Evolutionary conservation across 2,113 vertebrate species (phyloP).

Genomic region (Saccopteryx bilineata): DNA sequence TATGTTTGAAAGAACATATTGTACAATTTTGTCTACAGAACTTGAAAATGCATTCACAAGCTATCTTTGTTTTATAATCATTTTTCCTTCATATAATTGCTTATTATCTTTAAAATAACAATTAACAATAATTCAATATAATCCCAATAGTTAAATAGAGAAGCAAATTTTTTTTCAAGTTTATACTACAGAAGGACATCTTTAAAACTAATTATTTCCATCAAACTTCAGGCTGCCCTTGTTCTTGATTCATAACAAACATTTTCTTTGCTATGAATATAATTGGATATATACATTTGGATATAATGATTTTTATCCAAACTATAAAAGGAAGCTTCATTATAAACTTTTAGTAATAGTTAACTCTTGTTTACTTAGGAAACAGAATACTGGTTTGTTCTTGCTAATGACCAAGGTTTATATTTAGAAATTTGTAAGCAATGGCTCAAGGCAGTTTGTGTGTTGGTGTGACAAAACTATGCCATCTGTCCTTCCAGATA

Average conservation of each 20-base stretch:
- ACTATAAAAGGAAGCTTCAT: neutral
- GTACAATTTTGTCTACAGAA: neutral
- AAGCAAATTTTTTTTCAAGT: neutral
- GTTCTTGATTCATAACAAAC: neutral
- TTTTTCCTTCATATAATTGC: neutral
- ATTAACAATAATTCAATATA: neutral
- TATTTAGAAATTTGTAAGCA: neutral
- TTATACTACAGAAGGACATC: neutral
- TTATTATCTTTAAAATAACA: neutral
- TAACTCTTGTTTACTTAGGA: neutral
- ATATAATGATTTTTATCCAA: neutral
- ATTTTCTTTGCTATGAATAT: neutral
- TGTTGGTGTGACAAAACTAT: neutral
- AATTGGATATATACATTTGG: no score
- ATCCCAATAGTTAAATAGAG: neutral
- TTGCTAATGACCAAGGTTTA: neutral
- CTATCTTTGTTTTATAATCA: neutral
- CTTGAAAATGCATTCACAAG: neutral
- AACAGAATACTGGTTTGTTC: neutral
- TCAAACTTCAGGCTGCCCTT: neutral
- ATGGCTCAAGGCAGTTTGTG: neutral
- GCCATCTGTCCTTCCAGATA: neutral
- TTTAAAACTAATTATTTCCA: neutral
- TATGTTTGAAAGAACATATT: neutral
- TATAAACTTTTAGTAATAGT: neutral